Base-by-base conservation (phyloP, 2,797 vertebrate genomes). In the Crossoptilon crossoptilon region DNA sequence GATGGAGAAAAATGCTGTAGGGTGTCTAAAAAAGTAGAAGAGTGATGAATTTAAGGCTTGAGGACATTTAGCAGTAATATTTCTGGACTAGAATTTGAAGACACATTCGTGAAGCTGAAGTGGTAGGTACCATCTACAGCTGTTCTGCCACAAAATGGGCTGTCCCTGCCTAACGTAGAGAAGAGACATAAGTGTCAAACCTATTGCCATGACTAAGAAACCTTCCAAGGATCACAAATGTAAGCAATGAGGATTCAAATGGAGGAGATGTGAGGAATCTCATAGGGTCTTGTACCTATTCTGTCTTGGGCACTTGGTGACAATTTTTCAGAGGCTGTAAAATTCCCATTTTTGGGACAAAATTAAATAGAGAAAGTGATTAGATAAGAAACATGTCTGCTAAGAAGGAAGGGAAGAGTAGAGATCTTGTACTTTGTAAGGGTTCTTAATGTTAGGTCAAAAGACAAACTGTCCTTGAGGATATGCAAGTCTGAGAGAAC, bases 391-490 rank as follows among this genome's bases (percentile, higher is more conserved):
- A 63, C 3, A 14, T 12, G 62, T 13, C 2, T 15, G 33, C 29
- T 49, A 51, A 91, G 67, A 92, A 84, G 62, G 33, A 79, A 76
- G 29, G 21, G 23, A 71, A 64, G 14, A 22, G 39, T 83, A 83
- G 59, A 78, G 46, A 72, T 78, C 88, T 94, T 88, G 16, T 90
- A 80, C 31, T 94, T 94, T 55, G 62, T 4, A 58, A 89, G 82
- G 79, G 33, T 84, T 91, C 75, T 92, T 68, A 87, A 80, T 18
- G 9, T 80, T 84, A 90, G 87, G 78, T 94, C 87, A 93, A 91
- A 96, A 90, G 90, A 96, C 85, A 94, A 81, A 77, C 39, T 90
- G 94, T 93, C 96, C 96, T 97, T 97, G 96, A 96, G 63, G 82
- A 92, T 95, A 63, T 91, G 63, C 90, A 84, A 85, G 90, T 78